Percentiles rank a stretch among this genome's conserved stretches.
Conservation (phyloP, 2,797 vertebrate species). For the Ctenosaura bakeri region DNA sequence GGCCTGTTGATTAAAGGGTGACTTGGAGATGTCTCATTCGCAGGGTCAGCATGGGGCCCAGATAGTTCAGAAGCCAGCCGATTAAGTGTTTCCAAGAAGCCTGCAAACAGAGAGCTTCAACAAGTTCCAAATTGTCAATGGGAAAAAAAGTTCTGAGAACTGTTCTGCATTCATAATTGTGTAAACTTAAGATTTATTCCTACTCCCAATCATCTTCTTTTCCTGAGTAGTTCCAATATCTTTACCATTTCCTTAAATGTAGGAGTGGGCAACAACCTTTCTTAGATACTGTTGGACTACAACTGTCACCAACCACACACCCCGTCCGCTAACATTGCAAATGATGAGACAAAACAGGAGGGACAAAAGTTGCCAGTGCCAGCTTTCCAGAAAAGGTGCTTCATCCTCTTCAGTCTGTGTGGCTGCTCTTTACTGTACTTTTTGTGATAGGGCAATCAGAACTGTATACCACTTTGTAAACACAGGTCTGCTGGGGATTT, state of each 20-base stretch:
- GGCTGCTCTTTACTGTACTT: not conserved
- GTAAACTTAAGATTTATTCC: not conserved
- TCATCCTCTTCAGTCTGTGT: not conserved
- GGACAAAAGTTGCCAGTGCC: not conserved
- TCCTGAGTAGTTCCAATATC: too few species aligned
- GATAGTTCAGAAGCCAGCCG: too few species aligned
- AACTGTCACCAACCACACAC: too few species aligned
- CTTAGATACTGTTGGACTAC: too few species aligned
- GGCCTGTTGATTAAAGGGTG: too few species aligned
- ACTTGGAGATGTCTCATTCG: too few species aligned
- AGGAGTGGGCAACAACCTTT: too few species aligned
- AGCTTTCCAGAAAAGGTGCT: not conserved
- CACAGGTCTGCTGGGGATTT: not conserved
- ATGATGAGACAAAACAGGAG: not conserved
- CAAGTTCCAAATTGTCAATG: not conserved
- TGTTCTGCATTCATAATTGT: not conserved
- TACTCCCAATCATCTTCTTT: too few species aligned
- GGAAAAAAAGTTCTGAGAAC: not conserved
- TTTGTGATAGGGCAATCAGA: not conserved
- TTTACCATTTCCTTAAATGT: too few species aligned
- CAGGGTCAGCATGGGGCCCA: too few species aligned
- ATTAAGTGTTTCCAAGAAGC: not conserved
- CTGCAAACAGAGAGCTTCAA: not conserved
- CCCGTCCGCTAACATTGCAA: too few species aligned
- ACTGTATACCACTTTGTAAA: not conserved